These are phyloP conservation scores for Gadopsis bispinosus DNA, from an alignment of 2,797 vertebrate genomes.

Conservation along the genomic window DNA sequence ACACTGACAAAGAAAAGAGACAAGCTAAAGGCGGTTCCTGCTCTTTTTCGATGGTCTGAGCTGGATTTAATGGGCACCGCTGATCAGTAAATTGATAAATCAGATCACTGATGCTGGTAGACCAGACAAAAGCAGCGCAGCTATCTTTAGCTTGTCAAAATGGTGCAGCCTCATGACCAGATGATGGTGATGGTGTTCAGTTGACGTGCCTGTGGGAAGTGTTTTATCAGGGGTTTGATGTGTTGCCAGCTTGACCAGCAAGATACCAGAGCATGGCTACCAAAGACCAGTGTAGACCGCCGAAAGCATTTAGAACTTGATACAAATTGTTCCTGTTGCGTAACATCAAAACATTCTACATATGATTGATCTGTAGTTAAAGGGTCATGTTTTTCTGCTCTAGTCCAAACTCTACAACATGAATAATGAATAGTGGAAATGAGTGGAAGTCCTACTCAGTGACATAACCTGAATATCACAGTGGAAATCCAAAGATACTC, in stretches of 20 bases:
- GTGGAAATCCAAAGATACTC: constrained; percentile 9
- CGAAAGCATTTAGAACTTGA: not conserved
- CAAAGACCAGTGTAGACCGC: too few species aligned
- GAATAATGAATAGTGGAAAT: constrained; percentile 20
- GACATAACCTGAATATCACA: constrained; percentile 7
- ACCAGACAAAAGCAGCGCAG: not conserved
- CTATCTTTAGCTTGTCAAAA: constrained; percentile 10
- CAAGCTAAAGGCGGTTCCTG: constrained; percentile 2
- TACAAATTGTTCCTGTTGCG: not conserved
- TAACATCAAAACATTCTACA: not conserved
- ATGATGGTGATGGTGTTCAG: not conserved
- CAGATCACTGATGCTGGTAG: not conserved
- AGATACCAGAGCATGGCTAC: not conserved
- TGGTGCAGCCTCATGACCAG: not conserved
- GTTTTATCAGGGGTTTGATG: not conserved
- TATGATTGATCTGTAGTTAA: not conserved
- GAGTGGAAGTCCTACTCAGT: constrained; percentile 26
- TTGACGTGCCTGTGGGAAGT: not conserved
- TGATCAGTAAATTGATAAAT: constrained; percentile 5
- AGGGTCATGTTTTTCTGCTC: constrained; percentile 8
- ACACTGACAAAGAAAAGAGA: not conserved
- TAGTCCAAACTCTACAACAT: constrained; percentile 12
- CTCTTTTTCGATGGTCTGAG: not conserved
- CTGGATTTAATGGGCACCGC: constrained; percentile 14
- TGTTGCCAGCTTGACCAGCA: not conserved